Evolutionary conservation across 2,797 vertebrate species (phyloP), one percentile per base, ranked within the genome.

Genomic region (Huso huso): DNA sequence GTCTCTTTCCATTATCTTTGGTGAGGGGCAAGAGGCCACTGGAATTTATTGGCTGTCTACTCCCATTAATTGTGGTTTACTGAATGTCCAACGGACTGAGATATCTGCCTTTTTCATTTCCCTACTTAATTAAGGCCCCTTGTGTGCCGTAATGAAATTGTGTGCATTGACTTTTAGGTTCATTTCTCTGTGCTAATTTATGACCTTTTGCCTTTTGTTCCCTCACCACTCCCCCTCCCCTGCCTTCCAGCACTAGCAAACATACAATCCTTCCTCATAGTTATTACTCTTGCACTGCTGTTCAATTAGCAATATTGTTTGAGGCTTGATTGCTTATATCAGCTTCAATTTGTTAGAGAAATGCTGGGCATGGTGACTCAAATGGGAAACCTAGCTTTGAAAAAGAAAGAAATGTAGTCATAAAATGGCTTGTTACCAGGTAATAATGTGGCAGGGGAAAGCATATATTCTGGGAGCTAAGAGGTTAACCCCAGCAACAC

Each of bases 71-170:
- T 55, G n/a, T 49, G 62, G 63, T 51, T 68, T 49, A 66, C 52
- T 67, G 52, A 77, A 73, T n/a, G 74, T 66, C 69, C 73, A 75
- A 77, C 71, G 70, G 75, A 71, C 70, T 67, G 48, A 63, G 61
- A 71, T 74, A 68, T 67, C 69, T 53, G 68, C 72, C 71, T 73
- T 73, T 74, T 68, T 70, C 66, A 73, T 77, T 70, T 69, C 70
- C 73, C 75, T 68, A 74, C 74, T 74, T 79, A 76, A 79, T 81
- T 79, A 81, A 67, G 65, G 65, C 74, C 73, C 71, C 75, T 72
- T 68, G 72, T 78, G 72, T 68, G 72, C 73, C 6, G 72, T 81
- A 81, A 78, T 76, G 71, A 78, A 77, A 76, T 76, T 70, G 69
- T 69, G 70, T 9, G 72, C 69, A 63, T 51, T 57, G 63, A 69